Conservation (phyloP, 1,140 invertebrate genomes). For the Pseudomyrmex dendroicus region DNA sequence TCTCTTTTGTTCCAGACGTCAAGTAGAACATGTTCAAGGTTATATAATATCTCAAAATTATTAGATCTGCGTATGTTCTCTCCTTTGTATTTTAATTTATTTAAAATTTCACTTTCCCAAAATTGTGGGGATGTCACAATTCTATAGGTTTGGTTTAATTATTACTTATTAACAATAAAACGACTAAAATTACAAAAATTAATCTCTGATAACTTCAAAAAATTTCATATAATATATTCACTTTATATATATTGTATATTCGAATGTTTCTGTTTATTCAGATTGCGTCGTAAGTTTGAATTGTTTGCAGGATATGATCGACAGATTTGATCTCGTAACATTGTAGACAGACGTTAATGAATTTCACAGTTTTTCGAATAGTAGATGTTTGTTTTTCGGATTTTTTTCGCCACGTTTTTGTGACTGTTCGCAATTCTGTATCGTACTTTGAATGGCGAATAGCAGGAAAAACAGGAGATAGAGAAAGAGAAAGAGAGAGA, state of each 20-base stretch:
- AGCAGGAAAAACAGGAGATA: background rate
- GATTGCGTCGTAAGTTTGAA: conserved; percentile 1
- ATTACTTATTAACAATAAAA: background rate
- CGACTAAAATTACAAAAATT: background rate
- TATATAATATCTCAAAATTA: background rate
- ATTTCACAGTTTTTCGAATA: background rate
- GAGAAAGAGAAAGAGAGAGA: background rate
- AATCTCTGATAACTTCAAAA: background rate
- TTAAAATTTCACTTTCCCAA: background rate
- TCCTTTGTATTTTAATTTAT: background rate
- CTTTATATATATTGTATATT: background rate
- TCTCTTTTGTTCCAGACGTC: too few species aligned
- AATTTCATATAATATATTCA: background rate
- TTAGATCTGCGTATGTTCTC: background rate
- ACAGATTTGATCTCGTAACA: background rate
- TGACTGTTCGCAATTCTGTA: background rate
- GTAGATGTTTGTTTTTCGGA: background rate
- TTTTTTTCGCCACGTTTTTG: background rate
- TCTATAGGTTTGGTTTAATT: background rate
- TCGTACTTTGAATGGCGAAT: background rate
- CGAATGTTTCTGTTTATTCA: background rate
- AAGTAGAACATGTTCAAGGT: too few species aligned
- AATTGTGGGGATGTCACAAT: background rate
- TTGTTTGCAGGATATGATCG: conserved; percentile 15
- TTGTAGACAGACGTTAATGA: background rate